These are phyloP conservation scores for Acholoe squamosa DNA, from an alignment of 2,888 invertebrate species.

Conservation along the genomic window DNA sequence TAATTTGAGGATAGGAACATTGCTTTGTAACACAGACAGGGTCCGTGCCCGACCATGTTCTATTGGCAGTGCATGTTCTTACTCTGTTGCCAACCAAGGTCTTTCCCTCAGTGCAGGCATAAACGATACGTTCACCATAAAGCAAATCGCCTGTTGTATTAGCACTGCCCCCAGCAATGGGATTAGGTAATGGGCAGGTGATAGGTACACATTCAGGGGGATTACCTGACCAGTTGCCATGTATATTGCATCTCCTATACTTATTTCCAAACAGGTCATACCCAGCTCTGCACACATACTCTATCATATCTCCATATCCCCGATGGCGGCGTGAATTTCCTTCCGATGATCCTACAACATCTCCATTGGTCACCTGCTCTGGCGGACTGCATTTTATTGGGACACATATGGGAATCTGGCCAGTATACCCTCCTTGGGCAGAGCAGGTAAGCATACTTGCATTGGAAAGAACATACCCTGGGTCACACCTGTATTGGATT, in stretches of 20 bases:
- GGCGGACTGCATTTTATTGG: conserved; percentile 63
- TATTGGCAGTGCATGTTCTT: conserved; percentile 75
- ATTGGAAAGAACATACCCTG: conserved; percentile 57
- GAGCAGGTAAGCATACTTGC: conserved; percentile 64
- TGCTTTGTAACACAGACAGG: conserved; percentile 73
- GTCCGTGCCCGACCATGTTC: conserved; percentile 77
- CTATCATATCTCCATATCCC: conserved; percentile 89
- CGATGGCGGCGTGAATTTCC: background rate
- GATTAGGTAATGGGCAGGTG: conserved; percentile 39
- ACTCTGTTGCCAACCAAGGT: conserved; percentile 73
- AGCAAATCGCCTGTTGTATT: conserved; percentile 49
- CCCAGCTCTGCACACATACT: conserved; percentile 93
- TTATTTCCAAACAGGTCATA: conserved; percentile 94
- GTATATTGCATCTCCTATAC: conserved; percentile 86
- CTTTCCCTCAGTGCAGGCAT: conserved; percentile 78
- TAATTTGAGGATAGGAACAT: conserved; percentile 63
- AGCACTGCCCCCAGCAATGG: background rate
- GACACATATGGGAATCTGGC: conserved; percentile 66
- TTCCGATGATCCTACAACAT: conserved; percentile 39
- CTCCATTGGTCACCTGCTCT: conserved; percentile 61
- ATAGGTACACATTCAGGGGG: conserved; percentile 70
- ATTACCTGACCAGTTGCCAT: conserved; percentile 73
- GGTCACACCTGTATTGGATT: conserved; percentile 46
- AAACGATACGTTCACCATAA: conserved; percentile 68
- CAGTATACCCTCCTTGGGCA: conserved; percentile 62